Conservation (phyloP, 2,888 invertebrate genomes). For the Ophion ventricosus region DNA sequence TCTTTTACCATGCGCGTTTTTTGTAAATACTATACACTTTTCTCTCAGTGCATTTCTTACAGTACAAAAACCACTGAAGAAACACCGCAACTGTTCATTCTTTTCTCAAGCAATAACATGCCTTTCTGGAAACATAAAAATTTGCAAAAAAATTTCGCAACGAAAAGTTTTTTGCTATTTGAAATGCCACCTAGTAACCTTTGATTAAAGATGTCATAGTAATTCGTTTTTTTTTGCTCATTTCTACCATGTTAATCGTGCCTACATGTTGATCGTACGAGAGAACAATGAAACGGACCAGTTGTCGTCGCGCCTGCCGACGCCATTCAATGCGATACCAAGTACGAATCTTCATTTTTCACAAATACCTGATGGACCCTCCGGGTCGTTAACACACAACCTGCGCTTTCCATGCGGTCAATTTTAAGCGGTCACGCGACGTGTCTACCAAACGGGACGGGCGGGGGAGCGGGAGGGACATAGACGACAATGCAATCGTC, state of each 20-base stretch:
- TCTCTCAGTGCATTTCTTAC: too few species aligned
- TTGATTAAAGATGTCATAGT: too few species aligned
- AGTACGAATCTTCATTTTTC: conserved; percentile 1
- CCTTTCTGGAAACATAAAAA: too few species aligned
- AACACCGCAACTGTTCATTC: too few species aligned
- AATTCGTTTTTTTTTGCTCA: neutral
- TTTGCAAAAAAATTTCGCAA: too few species aligned
- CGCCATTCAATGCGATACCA: conserved; percentile 19
- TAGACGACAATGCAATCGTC: conserved; percentile 27
- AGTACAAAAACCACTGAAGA: too few species aligned
- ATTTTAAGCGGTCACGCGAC: neutral
- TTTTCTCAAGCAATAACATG: too few species aligned
- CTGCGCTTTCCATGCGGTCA: neutral
- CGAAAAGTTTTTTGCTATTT: too few species aligned
- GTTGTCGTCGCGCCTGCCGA: conserved; percentile 17
- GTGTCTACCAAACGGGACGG: neutral
- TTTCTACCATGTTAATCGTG: conserved; percentile 15
- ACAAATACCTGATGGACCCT: neutral
- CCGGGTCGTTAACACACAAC: neutral
- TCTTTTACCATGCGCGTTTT: too few species aligned
- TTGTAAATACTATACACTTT: too few species aligned
- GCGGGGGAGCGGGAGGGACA: neutral
- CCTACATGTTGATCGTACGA: conserved; percentile 17
- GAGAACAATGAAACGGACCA: neutral
- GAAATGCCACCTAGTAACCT: too few species aligned